phyloP scores from a whole-genome alignment of 2,888 invertebrate genomes.

The Nomada fabriciana region DNA sequence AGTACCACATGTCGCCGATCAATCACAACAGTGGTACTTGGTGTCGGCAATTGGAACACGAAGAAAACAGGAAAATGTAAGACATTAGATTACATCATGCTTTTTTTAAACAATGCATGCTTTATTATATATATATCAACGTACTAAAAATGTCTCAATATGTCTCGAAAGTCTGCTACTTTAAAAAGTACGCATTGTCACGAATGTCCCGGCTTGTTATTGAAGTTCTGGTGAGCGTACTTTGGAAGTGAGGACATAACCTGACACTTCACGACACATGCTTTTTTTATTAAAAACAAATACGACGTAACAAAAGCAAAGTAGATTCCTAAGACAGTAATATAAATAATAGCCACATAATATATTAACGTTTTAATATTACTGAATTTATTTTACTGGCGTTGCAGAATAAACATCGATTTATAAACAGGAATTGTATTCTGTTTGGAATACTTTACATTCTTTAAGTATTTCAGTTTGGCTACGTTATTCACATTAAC shows the following conservation, averaged over 20 bases:
- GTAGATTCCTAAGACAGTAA: not conserved
- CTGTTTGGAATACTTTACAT: not conserved
- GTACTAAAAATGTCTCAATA: not conserved
- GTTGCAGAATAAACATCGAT: not conserved
- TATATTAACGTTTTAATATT: not conserved
- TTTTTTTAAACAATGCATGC: constrained; percentile 32
- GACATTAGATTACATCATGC: constrained; percentile 80
- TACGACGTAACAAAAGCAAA: no score
- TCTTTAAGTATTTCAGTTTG: not conserved
- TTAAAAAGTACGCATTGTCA: not conserved
- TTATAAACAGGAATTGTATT: not conserved
- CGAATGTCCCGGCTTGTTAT: not conserved
- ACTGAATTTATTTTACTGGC: not conserved
- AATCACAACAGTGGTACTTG: constrained; percentile 66
- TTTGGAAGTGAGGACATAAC: constrained; percentile 39
- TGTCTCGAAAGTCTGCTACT: not conserved
- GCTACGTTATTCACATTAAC: not conserved
- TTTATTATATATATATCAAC: not conserved
- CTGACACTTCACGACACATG: constrained; percentile 41
- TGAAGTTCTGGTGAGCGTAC: not conserved
- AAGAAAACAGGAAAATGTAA: constrained; percentile 79
- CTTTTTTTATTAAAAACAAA: not conserved
- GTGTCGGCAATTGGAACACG: constrained; percentile 75
- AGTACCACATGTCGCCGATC: constrained; percentile 74
- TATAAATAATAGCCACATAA: not conserved